Conservation (phyloP, 2,888 invertebrate genomes). For the Oeneis ivallda region DNA sequence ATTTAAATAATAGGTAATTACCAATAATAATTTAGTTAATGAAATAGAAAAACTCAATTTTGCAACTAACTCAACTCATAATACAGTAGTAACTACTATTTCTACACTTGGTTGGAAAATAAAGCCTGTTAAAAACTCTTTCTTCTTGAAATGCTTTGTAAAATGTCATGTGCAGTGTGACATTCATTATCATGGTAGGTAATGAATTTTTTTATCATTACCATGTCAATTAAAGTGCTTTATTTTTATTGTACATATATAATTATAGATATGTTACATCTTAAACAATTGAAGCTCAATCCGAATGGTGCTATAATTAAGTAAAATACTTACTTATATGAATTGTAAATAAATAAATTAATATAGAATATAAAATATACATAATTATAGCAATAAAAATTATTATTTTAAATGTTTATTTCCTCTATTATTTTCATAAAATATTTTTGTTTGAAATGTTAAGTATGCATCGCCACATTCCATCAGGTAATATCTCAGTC, state of each 20-base stretch:
- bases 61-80: neutral
- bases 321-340: conserved; percentile 5
- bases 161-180: too few species aligned
- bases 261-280: neutral
- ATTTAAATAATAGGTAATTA: neutral
- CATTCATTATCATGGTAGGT: neutral
- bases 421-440: neutral
- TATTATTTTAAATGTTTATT: neutral
- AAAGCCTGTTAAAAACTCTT: too few species aligned
- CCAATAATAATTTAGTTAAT: neutral
- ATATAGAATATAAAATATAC: conserved; percentile 11
- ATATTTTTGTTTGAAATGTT: neutral
- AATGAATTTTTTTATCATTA: neutral
- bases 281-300: conserved; percentile 49
- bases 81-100: neutral
- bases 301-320: conserved; percentile 63
- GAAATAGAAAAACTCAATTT: neutral
- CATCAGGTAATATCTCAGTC: too few species aligned
- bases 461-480: too few species aligned
- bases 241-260: conserved; percentile 10
- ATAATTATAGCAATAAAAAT: conserved; percentile 16
- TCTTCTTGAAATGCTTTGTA: too few species aligned
- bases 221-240: neutral
- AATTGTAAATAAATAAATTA: conserved; percentile 31
- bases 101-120: neutral